These are phyloP conservation scores for Drosophila stalkeri DNA, from an alignment of 2,888 invertebrate species.

Conservation along the genomic window DNA sequence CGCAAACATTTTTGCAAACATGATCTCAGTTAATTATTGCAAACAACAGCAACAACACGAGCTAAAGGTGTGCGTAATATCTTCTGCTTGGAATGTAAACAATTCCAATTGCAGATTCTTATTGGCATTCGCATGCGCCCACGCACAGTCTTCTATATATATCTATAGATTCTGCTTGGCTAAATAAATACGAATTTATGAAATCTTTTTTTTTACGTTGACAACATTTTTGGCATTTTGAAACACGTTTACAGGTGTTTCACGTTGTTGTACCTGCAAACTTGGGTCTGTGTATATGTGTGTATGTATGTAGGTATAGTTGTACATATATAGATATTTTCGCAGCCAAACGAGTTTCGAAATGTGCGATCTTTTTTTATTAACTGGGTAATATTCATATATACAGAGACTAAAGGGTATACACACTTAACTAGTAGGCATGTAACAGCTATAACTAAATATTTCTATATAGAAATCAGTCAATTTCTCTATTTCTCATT, in stretches of 20 bases:
- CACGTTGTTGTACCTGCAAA: conserved; percentile 3
- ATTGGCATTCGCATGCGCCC: conserved; percentile 28
- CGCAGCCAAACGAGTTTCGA: conserved; percentile 55
- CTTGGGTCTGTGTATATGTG: conserved; percentile 12
- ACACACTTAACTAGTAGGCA: neutral
- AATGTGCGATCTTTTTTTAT: conserved; percentile 25
- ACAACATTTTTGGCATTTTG: conserved; percentile 57
- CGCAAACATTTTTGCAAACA: conserved; percentile 13
- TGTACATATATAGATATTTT: conserved; percentile 20
- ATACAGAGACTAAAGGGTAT: neutral
- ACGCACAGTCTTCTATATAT: conserved; percentile 22
- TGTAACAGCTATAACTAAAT: neutral
- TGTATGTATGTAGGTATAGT: conserved; percentile 2
- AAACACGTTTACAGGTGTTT: conserved; percentile 56
- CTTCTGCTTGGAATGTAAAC: conserved; percentile 28
- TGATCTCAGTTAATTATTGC: conserved; percentile 2
- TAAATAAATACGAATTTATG: conserved; percentile 5
- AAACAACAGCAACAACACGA: neutral
- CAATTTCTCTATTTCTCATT: neutral
- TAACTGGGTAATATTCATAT: conserved; percentile 27
- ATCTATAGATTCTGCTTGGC: conserved; percentile 12
- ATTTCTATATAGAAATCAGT: neutral
- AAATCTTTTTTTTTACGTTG: conserved; percentile 47
- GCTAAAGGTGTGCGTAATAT: conserved; percentile 1
- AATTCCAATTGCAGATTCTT: conserved; percentile 22